A percentile compares a stretch with the other conserved stretches of the same genome.
Evolutionary conservation across 2,888 invertebrate genomes (phyloP).

Genomic region (Charanyca ferruginea): DNA sequence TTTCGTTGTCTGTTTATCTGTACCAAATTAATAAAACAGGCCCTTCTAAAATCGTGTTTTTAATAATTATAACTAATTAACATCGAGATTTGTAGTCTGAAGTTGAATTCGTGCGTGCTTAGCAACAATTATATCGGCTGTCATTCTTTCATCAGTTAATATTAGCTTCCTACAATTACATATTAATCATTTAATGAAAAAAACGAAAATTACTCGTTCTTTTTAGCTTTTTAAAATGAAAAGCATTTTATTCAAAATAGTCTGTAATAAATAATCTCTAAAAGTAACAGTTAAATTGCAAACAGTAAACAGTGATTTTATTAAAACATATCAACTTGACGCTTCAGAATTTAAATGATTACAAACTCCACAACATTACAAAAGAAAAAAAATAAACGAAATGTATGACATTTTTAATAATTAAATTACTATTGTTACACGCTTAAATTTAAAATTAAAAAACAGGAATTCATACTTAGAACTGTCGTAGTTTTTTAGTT

Average conservation of each 20-base stretch:
- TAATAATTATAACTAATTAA: conserved; percentile 17
- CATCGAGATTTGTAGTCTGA: conserved; percentile 63
- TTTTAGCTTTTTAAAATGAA: conserved; percentile 1
- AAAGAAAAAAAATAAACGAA: conserved; percentile 2
- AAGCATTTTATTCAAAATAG: conserved; percentile 11
- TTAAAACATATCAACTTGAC: conserved; percentile 57
- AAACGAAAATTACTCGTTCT: not conserved
- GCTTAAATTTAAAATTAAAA: conserved; percentile 1
- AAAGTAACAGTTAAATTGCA: conserved; percentile 5
- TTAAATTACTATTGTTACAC: conserved; percentile 15
- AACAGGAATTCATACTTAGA: conserved; percentile 13
- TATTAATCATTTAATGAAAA: not conserved
- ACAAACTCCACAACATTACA: not conserved
- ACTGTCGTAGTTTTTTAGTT: conserved; percentile 36
- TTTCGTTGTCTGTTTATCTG: not conserved
- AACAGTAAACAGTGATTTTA: conserved; percentile 48
- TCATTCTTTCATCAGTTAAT: conserved; percentile 5
- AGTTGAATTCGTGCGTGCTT: conserved; percentile 55
- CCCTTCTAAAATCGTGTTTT: conserved; percentile 15
- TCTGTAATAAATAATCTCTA: conserved; percentile 16
- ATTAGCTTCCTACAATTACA: not conserved
- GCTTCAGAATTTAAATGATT: conserved; percentile 25
- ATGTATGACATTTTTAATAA: conserved; percentile 10
- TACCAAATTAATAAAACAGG: conserved; percentile 3
- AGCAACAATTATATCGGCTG: conserved; percentile 20